Conservation (phyloP, 2,797 vertebrate species). For the Garrulus glandarius region DNA sequence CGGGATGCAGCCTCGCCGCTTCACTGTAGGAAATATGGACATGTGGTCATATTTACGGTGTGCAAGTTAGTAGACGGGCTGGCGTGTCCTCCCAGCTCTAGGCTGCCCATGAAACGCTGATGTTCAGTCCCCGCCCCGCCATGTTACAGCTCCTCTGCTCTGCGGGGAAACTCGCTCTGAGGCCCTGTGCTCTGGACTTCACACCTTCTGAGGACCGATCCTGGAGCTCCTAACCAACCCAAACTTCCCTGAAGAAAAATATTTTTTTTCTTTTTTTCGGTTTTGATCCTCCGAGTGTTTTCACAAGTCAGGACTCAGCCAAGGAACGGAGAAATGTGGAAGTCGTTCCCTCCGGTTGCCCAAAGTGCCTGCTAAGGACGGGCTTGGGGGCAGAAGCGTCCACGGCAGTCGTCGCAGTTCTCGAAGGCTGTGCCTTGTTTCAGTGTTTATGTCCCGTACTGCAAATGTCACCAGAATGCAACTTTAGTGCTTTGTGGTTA, state of each 20-base stretch:
- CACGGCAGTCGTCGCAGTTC: background rate
- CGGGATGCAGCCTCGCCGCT: background rate
- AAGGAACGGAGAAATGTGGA: background rate
- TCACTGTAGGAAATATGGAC: background rate
- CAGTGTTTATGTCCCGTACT: background rate
- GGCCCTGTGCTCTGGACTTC: background rate
- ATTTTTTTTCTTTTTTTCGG: background rate
- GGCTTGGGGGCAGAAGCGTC: background rate
- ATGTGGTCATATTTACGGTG: background rate
- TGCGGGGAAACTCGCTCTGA: background rate
- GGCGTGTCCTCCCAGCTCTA: background rate
- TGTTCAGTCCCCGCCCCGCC: background rate
- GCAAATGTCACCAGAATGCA: slow-evolving; percentile 58
- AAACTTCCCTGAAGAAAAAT: background rate
- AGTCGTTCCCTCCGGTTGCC: background rate
- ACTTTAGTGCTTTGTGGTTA: slow-evolving; percentile 55
- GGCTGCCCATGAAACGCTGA: background rate
- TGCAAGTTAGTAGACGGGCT: background rate
- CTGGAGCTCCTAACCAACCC: background rate
- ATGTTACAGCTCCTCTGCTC: background rate
- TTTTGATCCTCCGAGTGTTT: background rate
- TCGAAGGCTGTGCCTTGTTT: background rate
- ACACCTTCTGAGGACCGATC: background rate
- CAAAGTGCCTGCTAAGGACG: background rate
- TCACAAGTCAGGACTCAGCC: background rate